These are phyloP conservation scores for Glyphotaelius pellucidus DNA, from an alignment of 2,888 invertebrate species.

Conservation along the genomic window DNA sequence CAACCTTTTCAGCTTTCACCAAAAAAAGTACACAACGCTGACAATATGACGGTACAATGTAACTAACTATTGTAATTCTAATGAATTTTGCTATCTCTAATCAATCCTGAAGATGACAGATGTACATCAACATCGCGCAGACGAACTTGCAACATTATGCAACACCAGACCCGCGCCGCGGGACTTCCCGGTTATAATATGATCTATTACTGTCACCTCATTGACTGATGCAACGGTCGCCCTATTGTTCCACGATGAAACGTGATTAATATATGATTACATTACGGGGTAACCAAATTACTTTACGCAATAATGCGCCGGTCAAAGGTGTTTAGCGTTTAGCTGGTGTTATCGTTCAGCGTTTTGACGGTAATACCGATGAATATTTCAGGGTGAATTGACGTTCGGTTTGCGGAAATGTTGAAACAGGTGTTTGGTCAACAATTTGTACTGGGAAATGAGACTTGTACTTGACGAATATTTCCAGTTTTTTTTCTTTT, in stretches of 20 bases:
- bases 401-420: not conserved
- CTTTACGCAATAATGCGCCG: not conserved
- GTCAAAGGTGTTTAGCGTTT: not conserved
- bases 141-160: not conserved
- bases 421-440: not conserved
- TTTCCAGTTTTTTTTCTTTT: not conserved
- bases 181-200: not conserved
- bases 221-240: not conserved
- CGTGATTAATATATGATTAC: slow-evolving; percentile 37
- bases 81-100: not conserved
- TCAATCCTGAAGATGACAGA: not conserved
- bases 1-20: no score
- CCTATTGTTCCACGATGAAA: not conserved
- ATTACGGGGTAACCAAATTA: slow-evolving; percentile 19
- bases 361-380: not conserved
- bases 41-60: no score
- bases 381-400: not conserved
- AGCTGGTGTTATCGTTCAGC: slow-evolving; percentile 23
- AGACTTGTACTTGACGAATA: not conserved
- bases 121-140: no score
- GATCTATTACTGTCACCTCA: not conserved
- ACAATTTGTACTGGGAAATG: not conserved
- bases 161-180: not conserved
- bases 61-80: not conserved
- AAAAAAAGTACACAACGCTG: no score